These are phyloP conservation scores for Horisme vitalbata DNA, from an alignment of 2,888 invertebrate species.

Conservation along the genomic window DNA sequence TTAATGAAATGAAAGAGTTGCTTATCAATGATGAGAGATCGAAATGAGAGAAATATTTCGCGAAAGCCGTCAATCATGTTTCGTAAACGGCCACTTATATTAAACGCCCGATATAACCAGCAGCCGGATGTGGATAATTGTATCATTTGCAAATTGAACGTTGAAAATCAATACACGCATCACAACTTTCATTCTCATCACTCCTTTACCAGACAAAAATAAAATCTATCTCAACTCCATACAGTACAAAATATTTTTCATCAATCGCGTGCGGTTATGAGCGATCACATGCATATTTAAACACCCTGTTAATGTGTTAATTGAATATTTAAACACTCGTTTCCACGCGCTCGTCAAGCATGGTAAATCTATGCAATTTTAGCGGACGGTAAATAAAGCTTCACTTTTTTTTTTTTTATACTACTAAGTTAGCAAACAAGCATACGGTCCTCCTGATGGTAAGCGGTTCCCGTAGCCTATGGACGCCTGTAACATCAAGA, in stretches of 20 bases:
- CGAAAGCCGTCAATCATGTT: conserved; percentile 1
- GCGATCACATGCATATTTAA: conserved; percentile 39
- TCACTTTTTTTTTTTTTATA: conserved; percentile 7
- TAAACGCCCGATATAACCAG: conserved; percentile 20
- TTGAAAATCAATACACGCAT: conserved; percentile 53
- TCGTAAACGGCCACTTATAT: neutral
- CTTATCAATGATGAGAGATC: too few species aligned
- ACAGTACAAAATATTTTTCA: conserved; percentile 11
- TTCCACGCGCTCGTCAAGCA: conserved; percentile 37
- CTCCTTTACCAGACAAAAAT: conserved; percentile 20
- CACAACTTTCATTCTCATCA: conserved; percentile 63
- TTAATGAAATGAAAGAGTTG: too few species aligned
- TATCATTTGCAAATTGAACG: conserved; percentile 57
- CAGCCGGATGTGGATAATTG: conserved; percentile 42
- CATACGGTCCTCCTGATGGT: conserved; percentile 3
- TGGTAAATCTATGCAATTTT: conserved; percentile 34
- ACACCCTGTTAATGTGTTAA: conserved; percentile 45
- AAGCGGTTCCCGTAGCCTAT: too few species aligned
- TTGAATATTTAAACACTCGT: conserved; percentile 52
- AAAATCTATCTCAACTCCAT: conserved; percentile 1
- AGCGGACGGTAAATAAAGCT: conserved; percentile 15
- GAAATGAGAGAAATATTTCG: too few species aligned
- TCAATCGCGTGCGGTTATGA: conserved; percentile 32
- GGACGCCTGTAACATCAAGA: too few species aligned
- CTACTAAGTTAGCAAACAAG: neutral